Evolutionary conservation across 2,888 invertebrate genomes (phyloP).

Genomic region (Clanis bilineata): DNA sequence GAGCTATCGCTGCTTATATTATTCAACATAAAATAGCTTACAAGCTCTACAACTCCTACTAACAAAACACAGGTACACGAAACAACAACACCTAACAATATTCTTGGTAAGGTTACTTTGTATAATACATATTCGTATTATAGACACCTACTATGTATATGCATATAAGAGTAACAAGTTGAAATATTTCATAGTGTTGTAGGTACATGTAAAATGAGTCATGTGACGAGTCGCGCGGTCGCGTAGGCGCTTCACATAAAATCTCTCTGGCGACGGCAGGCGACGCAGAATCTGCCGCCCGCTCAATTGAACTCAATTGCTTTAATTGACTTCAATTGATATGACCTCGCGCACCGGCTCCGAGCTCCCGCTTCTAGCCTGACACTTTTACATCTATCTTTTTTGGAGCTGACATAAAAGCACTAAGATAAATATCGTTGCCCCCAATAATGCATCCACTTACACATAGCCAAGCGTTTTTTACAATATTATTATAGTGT

Average conservation of each 20-base stretch:
- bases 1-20: too few relatives aligned
- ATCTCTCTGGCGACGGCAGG: slow-evolving; percentile 73
- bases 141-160: neutral
- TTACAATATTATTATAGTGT: too few relatives aligned
- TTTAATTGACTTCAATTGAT: slow-evolving; percentile 81
- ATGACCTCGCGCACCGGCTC: slow-evolving; percentile 79
- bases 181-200: slow-evolving; percentile 19
- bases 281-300: slow-evolving; percentile 79
- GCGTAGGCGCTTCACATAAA: slow-evolving; percentile 79
- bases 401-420: slow-evolving; percentile 78
- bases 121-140: too few relatives aligned
- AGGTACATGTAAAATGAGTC: slow-evolving; percentile 52
- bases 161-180: neutral
- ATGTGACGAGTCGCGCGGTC: slow-evolving; percentile 61
- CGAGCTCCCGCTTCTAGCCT: slow-evolving; percentile 74
- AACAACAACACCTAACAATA: too few relatives aligned
- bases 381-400: slow-evolving; percentile 82
- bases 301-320: slow-evolving; percentile 80
- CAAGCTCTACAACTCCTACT: too few relatives aligned
- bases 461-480: slow-evolving; percentile 15
- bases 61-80: too few relatives aligned
- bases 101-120: too few relatives aligned
- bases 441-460: slow-evolving; percentile 51
- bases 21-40: too few relatives aligned
- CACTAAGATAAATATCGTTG: slow-evolving; percentile 67